Base-by-base conservation (phyloP, 2,113 vertebrate species). In the Gobio gobio region DNA sequence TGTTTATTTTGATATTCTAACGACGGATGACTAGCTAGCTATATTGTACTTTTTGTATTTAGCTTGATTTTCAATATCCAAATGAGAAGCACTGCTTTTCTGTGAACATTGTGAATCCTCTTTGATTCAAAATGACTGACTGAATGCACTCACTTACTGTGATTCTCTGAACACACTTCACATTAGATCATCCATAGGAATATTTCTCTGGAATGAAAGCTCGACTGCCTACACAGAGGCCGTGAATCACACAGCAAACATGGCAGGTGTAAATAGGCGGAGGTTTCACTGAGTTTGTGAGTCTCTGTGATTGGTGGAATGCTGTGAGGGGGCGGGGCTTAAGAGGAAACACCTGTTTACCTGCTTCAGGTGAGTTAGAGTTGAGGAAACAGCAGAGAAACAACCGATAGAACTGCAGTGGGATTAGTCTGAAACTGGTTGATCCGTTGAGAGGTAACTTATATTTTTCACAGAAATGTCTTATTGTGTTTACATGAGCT, bases 281-380 rank as follows among this genome's bases (percentile, higher is more conserved):
- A 16, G 10, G 76, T 85, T 85, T 74, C 54, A 36, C 56, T 29
- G 9, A 56, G 64, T 45, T 45, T 43, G 14, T 2, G 20, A 7
- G 6, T 58, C 18, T n/a, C 8, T 51, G 22, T 78, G 83, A 87
- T 72, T 82, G 64, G 70, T 78, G 74, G 79, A 85, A 80, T 91
- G 90, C 83, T 88, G 85, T 81, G 84, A 87, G 87, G 89, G 91
- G 94, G 94, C 89, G 93, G 91, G 89, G 89, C 88, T 54, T 51
- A n/a, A 22, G 74, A 64, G 73, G 82, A 86, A 45, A 40, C 70
- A 74, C 82, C 90, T 90, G 78, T 79, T 56, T 59, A 54, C 85
- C 86, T 91, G 90, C 91, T 93, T 94, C 90, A 93, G 89, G 87
- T 80, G 89, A 92, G 13, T 77, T 78, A 80, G 88, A 89, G 83